Evolutionary conservation across 2,797 vertebrate species (phyloP).

Genomic region (Thripadectes ignobilis): DNA sequence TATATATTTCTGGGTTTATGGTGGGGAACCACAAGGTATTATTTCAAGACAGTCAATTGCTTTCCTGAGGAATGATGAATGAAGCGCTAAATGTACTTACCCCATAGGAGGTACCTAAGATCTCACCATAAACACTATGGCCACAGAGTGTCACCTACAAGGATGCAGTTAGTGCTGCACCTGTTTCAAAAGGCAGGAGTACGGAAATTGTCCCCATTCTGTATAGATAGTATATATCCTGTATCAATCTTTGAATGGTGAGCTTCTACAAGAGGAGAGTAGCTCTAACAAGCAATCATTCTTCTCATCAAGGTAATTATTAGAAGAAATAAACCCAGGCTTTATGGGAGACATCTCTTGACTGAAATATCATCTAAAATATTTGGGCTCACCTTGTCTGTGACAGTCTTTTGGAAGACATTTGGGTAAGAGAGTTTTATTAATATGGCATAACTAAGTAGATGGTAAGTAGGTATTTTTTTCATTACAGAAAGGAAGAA

Average conservation of each 20-base stretch:
- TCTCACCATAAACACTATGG: not conserved
- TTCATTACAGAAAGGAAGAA: not conserved
- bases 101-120: not conserved
- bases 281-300: not conserved
- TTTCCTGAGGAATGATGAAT: not conserved
- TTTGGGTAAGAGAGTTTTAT: not conserved
- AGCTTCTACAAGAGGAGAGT: not conserved
- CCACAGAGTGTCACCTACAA: not conserved
- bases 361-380: not conserved
- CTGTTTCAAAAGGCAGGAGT: not conserved
- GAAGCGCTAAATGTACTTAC: rapidly evolving
- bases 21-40: not conserved
- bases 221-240: too few species aligned
- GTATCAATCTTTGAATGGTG: not conserved
- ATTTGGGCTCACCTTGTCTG: not conserved
- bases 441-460: not conserved
- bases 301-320: not conserved
- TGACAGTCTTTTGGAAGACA: not conserved
- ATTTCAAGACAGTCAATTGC: not conserved
- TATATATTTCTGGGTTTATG: not conserved
- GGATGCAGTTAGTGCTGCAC: not conserved
- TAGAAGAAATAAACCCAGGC: not conserved
- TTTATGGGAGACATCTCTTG: not conserved
- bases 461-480: not conserved
- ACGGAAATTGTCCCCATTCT: not conserved